Base-by-base conservation (phyloP, 2,888 invertebrate genomes). In the Dione juno region DNA sequence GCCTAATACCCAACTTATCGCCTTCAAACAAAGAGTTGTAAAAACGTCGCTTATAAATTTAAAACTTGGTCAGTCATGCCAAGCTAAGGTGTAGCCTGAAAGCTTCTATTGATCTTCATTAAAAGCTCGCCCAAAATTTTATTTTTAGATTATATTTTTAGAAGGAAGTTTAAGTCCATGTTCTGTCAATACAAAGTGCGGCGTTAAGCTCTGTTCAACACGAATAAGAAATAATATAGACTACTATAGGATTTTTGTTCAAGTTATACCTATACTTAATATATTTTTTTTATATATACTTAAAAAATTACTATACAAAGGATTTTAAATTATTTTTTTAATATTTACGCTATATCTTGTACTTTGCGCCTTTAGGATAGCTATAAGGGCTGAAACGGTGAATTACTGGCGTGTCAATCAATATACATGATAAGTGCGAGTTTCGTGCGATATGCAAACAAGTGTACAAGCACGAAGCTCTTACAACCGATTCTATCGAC, bases 341-440 rank as follows among this genome's bases (percentile, higher is more conserved):
- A 28, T 28, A 48, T 59, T 67, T 43, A 67, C 86, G 87, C 87
- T 77, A 1, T 9, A 71, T 74, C 78, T 74, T 75, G 50, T 77
- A 67, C 69, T 79, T 80, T 72, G 52, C 8, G n/a, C 76, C 67
- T 9, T n/a, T 52, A 63, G 76, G 78, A 78, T 81, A 80, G 82
- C 79, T 81, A 77, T 81, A 81, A 78, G 82, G 84, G 83, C 83
- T 81, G 83, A 83, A 87, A 83, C 85, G 84, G 83, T 90, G 90
- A 92, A 88, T 90, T 92, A 92, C 87, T 87, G 85, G 88, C 89
- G 88, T 92, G 92, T 92, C 92, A 93, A 93, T 93, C 93, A 92
- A 93, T 93, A 93, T 92, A 90, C 92, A 90, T 91, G 91, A 92
- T 92, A 92, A 92, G 92, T 91, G 90, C 88, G 86, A 86, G 86